Conservation (phyloP, 2,113 vertebrate genomes). For the Hypocryptadius cinnamomeus region DNA sequence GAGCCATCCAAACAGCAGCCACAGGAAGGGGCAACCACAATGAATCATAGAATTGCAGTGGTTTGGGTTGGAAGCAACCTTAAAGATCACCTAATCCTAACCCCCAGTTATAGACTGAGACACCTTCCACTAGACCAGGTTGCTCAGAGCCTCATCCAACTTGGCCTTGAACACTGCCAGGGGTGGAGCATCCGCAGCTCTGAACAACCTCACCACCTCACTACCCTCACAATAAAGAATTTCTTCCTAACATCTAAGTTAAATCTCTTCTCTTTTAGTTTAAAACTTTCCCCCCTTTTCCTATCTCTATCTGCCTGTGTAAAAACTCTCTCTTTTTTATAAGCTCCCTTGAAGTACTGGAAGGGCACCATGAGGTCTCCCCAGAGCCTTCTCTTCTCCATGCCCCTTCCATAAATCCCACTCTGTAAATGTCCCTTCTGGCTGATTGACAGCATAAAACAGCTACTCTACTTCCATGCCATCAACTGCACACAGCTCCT, state of each 20-base stretch:
- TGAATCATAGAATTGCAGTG: background rate
- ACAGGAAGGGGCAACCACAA: background rate
- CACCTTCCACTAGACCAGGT: background rate
- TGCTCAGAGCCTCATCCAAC: background rate
- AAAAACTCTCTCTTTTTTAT: background rate
- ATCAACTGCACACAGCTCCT: background rate
- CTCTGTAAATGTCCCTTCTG: background rate
- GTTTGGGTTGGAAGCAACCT: background rate
- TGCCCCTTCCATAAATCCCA: background rate
- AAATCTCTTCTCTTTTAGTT: background rate
- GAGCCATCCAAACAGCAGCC: background rate
- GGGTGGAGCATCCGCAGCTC: background rate
- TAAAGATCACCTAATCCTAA: background rate
- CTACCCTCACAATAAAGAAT: background rate
- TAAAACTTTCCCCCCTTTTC: background rate
- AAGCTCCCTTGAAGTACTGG: background rate
- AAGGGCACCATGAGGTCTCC: background rate
- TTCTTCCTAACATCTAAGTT: background rate
- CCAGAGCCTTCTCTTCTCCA: background rate
- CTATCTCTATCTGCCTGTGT: background rate
- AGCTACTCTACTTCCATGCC: background rate
- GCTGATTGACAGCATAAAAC: background rate
- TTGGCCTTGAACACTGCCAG: background rate
- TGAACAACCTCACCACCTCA: background rate
- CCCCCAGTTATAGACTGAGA: background rate